Evolutionary conservation across 2,113 vertebrate genomes (phyloP), one percentile per base, ranked within the genome.

Genomic region (Apeltes quadracus): DNA sequence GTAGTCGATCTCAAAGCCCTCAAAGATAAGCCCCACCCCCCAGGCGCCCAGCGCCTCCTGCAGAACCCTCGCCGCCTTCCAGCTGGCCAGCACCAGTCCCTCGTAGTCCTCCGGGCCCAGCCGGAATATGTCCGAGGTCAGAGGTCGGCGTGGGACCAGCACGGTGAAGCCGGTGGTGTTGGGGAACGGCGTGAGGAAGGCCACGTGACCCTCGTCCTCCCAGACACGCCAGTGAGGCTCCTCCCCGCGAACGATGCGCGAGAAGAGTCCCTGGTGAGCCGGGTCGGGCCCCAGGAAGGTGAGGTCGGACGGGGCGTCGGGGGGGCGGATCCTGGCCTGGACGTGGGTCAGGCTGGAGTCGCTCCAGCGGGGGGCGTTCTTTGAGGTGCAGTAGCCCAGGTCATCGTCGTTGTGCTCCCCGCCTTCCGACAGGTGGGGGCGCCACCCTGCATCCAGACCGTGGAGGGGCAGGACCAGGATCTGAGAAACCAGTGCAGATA

Each of bases 161-260:
- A 94, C 92, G 0, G 94, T 85, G 18, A 93, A 78, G 9, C 93
- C 93, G 1, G 93, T 93, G 0, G 89, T 76, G 81, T 94, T 94
- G 44, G 94, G 94, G 36, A 93, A 94, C 3, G 94, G 94, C 0
- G 93, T 94, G 78, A 94, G 93, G 48, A 94, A 92, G 8, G 93
- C 92, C 34, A 94, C 84, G 0, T 94, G 93, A 0, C 44, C 58
- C 4, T 84, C 57, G 7, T 94, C 91, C 36, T 94, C 93, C 94
- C 94, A 94, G 16, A 94, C 86, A 1, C 94, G 81, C 94, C 94
- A 94, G 44, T 94, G 93, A 58, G 78, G 79, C 87, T 93, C 93
- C 81, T 94, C 92, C 3, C 94, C 93, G 0, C 93, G 92, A 6
- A 94, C 86, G 1, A 94, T 93, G 8, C 91, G 90, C 0, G 93